Percentiles rank a stretch among this genome's conserved stretches.
Conservation (phyloP, 2,113 vertebrate genomes). For the Elephantulus edwardii region DNA sequence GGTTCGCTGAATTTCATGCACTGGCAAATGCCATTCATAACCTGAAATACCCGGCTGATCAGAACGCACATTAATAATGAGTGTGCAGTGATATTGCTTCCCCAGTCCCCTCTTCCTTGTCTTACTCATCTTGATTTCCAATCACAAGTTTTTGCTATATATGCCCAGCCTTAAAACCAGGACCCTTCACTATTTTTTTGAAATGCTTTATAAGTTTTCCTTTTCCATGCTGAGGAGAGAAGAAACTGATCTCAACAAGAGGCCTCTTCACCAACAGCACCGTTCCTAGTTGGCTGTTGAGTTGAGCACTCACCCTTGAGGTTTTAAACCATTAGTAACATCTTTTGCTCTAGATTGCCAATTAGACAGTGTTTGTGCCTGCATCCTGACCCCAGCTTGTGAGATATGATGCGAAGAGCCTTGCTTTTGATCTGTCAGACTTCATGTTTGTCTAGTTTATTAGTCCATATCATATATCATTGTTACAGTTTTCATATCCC, state of each 20-base stretch:
- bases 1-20: background rate
- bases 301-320: slow-evolving; percentile 48
- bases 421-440: slow-evolving; percentile 68
- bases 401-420: slow-evolving; percentile 57
- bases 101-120: slow-evolving; percentile 15
- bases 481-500: slow-evolving; percentile 69
- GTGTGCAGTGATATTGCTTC: background rate
- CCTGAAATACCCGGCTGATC: background rate
- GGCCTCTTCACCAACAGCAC: slow-evolving; percentile 7
- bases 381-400: slow-evolving; percentile 58
- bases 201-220: slow-evolving; percentile 41
- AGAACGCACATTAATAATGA: slow-evolving; percentile 23
- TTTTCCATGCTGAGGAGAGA: background rate
- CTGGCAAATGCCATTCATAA: background rate
- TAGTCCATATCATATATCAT: slow-evolving; percentile 66
- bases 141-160: slow-evolving; percentile 13
- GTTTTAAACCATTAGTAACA: slow-evolving; percentile 63
- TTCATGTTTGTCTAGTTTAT: slow-evolving; percentile 71
- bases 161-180: slow-evolving; percentile 41
- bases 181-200: slow-evolving; percentile 24
- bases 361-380: slow-evolving; percentile 62
- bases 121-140: slow-evolving; percentile 36
- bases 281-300: slow-evolving; percentile 45
- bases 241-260: slow-evolving; percentile 45
- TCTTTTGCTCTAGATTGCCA: slow-evolving; percentile 64